phyloP scores from a whole-genome alignment of 2,888 invertebrate genomes.

The Tigriopus californicus region DNA sequence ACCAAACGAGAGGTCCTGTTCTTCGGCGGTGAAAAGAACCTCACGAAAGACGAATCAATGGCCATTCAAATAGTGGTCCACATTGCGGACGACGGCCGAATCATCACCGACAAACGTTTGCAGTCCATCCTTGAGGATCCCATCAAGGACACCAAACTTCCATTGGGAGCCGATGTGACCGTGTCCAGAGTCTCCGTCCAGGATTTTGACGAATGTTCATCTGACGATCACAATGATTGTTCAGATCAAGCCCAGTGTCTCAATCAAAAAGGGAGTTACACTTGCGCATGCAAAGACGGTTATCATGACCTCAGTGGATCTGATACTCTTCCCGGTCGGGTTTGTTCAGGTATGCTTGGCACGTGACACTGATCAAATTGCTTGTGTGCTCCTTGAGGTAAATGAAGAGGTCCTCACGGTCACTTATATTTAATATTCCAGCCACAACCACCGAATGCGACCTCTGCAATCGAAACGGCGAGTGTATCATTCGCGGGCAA shows the following conservation, averaged over 20 bases:
- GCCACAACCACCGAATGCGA: constrained; percentile 14
- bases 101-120: background rate
- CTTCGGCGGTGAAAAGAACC: constrained; percentile 9
- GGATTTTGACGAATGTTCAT: constrained; percentile 14
- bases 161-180: constrained; percentile 11
- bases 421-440: background rate
- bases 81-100: constrained; percentile 1
- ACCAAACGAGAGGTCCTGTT: constrained; percentile 11
- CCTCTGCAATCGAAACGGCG: constrained; percentile 12
- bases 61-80: constrained; percentile 6
- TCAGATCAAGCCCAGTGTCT: background rate
- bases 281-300: constrained; percentile 12
- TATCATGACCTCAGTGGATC: constrained; percentile 12
- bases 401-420: background rate
- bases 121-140: constrained; percentile 5
- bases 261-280: constrained; percentile 13
- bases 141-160: constrained; percentile 11
- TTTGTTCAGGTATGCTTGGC: constrained; percentile 3
- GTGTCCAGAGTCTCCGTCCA: constrained; percentile 10
- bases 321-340: constrained; percentile 4
- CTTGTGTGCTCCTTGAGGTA: background rate
- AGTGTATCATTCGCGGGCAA: background rate
- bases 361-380: no score
- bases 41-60: constrained; percentile 6
- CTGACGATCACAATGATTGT: constrained; percentile 10